Evolutionary conservation across 2,113 vertebrate genomes (phyloP), one percentile per base, ranked within the genome.

Genomic region (Amia ocellicauda): DNA sequence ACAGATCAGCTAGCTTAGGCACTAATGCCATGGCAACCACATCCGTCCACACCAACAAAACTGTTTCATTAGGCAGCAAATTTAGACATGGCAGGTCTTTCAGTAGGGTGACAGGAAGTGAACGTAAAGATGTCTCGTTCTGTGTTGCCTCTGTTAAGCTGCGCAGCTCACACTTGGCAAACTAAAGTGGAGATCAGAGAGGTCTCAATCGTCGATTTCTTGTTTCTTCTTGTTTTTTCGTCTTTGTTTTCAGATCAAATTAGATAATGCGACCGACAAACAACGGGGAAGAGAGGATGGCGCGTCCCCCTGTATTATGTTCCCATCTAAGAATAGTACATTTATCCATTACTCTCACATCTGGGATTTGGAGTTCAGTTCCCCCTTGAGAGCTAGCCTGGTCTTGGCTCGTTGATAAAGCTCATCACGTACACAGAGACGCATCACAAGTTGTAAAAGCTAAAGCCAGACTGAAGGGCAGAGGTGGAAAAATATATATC

Each of bases 11-110:
- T 11, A 36, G 31, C 31, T 42, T 55, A 36, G 41, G 20, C 41
- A 1, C 41, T 24, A 82, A 79, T 84, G 78, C 78, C 62, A 80
- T 73, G 69, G 79, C 53, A 81, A 85, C 77, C 27, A 31, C 20
- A 8, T 67, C 62, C 66, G n/a, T 47, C n/a, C n/a, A 60, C 50
- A 69, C 70, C 67, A 70, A 76, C 72, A 75, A 79, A 79, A 66
- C 60, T 60, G 71, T 60, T 47, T 76, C 62, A 66, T 70, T 73
- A n/a, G 14, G 57, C 7, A 17, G 29, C 27, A 3, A 61, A 66
- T 24, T 23, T 55, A 72, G 64, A 70, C 51, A 28, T 5, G n/a
- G 29, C 49, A 53, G 22, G 23, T 14, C 13, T 47, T 47, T 3
- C 29, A 8, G 57, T 5, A 42, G 11, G 41, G 20, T 43, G 31